Conservation (phyloP, 2,113 vertebrate species). For the Struthidea cinerea region DNA sequence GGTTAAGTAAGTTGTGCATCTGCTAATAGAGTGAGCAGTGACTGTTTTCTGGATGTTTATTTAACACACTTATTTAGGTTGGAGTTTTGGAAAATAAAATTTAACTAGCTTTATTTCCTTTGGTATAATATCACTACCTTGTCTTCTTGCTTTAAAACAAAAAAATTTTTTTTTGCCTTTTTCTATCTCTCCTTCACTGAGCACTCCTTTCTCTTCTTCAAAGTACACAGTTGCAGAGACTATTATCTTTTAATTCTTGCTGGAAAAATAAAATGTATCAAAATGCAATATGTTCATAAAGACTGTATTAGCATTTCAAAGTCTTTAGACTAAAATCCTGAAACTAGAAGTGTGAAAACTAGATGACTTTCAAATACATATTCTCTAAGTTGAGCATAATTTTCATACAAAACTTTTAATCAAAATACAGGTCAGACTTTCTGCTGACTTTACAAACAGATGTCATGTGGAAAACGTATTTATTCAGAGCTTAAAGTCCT, state of each 20-base stretch:
- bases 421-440: not conserved
- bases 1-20: constrained; percentile 64
- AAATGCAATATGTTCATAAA: not conserved
- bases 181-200: not conserved
- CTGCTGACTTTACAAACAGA: not conserved
- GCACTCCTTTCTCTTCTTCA: not conserved
- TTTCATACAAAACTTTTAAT: not conserved
- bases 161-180: not conserved
- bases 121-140: constrained; percentile 30
- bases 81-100: constrained; percentile 74
- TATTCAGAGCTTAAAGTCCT: not conserved
- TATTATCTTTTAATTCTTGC: not conserved
- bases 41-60: constrained; percentile 67
- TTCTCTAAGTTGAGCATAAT: not conserved
- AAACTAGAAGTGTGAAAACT: not conserved
- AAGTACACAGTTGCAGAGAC: not conserved
- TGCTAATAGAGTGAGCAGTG: constrained; percentile 63
- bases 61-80: constrained; percentile 65
- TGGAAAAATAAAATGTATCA: not conserved
- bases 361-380: not conserved
- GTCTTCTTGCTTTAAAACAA: not conserved
- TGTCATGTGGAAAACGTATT: not conserved
- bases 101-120: constrained; percentile 65
- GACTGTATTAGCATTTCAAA: not conserved
- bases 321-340: not conserved